These are phyloP conservation scores for Danio aesculapii DNA, from an alignment of 2,797 vertebrate genomes.

Conservation along the genomic window DNA sequence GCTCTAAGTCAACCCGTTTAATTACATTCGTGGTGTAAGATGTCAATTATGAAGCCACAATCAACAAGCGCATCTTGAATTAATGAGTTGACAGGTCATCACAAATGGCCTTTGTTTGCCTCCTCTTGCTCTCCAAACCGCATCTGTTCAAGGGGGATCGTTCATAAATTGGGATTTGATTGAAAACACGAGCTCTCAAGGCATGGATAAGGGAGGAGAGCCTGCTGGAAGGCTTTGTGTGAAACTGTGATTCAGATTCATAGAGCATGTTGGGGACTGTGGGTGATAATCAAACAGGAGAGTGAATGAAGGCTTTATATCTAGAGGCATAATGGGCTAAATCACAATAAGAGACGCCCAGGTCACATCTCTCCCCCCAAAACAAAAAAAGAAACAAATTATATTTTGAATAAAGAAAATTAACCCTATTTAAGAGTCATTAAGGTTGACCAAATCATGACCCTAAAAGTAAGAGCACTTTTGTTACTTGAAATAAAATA, in stretches of 20 bases:
- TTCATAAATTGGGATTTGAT: slow-evolving; percentile 45
- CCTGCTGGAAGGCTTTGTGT: slow-evolving; percentile 24
- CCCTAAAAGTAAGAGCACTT: no score
- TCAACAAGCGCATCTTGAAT: slow-evolving; percentile 51
- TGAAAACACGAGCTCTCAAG: slow-evolving; percentile 26
- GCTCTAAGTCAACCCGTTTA: slow-evolving; percentile 41
- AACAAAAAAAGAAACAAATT: background rate
- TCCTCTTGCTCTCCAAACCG: slow-evolving; percentile 29
- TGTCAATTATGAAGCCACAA: slow-evolving; percentile 48
- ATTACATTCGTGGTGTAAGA: slow-evolving; percentile 48
- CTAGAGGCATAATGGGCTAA: background rate
- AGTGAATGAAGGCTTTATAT: background rate
- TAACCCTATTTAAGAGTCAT: background rate
- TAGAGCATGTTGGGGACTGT: slow-evolving; percentile 6
- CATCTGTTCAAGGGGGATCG: slow-evolving; percentile 38
- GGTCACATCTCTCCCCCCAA: background rate
- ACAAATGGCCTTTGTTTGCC: slow-evolving; percentile 46
- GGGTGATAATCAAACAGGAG: background rate
- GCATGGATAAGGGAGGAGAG: background rate
- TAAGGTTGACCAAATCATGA: no score
- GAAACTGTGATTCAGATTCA: slow-evolving; percentile 39
- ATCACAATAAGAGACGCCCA: background rate
- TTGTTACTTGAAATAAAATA: no score
- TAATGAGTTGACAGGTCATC: slow-evolving; percentile 48
- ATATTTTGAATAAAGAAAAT: background rate